A percentile compares a stretch with the other conserved stretches of the same genome.
Evolutionary conservation across 1,140 invertebrate genomes (phyloP).

Genomic region (Papilio dardanus): DNA sequence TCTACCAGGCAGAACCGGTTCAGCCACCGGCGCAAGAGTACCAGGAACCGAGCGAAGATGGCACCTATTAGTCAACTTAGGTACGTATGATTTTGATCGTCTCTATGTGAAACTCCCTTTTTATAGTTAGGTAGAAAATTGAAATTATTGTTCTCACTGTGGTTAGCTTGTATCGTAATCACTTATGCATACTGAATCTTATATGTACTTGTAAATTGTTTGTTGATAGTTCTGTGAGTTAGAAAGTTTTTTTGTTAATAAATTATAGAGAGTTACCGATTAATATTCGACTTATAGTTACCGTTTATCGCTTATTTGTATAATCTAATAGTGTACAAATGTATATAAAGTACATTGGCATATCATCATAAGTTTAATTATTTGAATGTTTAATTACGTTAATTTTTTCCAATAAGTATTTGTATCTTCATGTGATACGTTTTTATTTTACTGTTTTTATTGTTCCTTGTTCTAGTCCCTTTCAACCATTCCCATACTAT

Average conservation of each 20-base stretch:
- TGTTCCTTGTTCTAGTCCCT: slow-evolving; percentile 28
- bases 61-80: slow-evolving; percentile 78
- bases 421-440: slow-evolving; percentile 35
- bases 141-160: slow-evolving; percentile 53
- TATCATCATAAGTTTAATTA: slow-evolving; percentile 58
- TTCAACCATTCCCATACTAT: slow-evolving; percentile 8
- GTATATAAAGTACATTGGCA: slow-evolving; percentile 73
- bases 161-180: slow-evolving; percentile 57
- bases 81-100: slow-evolving; percentile 23
- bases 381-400: slow-evolving; percentile 26
- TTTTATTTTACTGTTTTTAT: slow-evolving; percentile 25
- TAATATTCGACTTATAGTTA: slow-evolving; percentile 2
- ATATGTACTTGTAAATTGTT: slow-evolving; percentile 20
- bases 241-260: slow-evolving; percentile 7
- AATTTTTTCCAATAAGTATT: slow-evolving; percentile 35
- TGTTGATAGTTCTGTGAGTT: slow-evolving; percentile 28
- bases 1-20: slow-evolving; percentile 82
- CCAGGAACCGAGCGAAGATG: slow-evolving; percentile 83
- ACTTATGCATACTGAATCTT: slow-evolving; percentile 28
- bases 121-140: slow-evolving; percentile 55
- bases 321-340: slow-evolving; percentile 60
- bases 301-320: slow-evolving; percentile 40
- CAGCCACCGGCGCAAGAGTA: slow-evolving; percentile 84
- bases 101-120: slow-evolving; percentile 43
- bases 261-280: not conserved